phyloP scores from a whole-genome alignment of 2,888 invertebrate genomes.

The Dolichopus griseipennis region DNA sequence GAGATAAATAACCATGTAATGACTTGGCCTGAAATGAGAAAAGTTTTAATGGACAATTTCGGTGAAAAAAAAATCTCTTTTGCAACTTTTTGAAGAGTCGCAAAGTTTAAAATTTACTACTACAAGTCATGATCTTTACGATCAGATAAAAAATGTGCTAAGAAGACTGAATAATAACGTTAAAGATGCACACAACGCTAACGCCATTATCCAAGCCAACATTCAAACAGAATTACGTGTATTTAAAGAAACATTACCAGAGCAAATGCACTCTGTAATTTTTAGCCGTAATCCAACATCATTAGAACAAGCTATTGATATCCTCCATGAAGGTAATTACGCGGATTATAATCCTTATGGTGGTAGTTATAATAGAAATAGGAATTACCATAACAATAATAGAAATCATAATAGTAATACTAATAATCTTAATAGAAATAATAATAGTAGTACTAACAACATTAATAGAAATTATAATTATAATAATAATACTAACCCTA shows the following conservation, averaged over 20 bases:
- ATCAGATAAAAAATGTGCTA: not conserved
- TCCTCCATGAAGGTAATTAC: slow-evolving; percentile 12
- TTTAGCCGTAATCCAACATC: too few species aligned
- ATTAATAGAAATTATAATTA: too few species aligned
- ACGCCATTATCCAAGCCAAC: too few species aligned
- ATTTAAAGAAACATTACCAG: too few species aligned
- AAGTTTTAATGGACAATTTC: slow-evolving; percentile 12
- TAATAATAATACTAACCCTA: too few species aligned
- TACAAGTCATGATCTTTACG: not conserved
- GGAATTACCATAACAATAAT: not conserved
- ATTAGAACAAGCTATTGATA: too few species aligned
- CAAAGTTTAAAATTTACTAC: not conserved
- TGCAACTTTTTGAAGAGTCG: not conserved
- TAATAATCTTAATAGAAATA: too few species aligned
- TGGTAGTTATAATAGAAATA: not conserved
- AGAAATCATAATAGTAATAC: not conserved
- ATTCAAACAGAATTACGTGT: too few species aligned
- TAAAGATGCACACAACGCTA: slow-evolving; percentile 12
- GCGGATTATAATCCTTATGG: slow-evolving; percentile 12
- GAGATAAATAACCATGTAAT: slow-evolving; percentile 17
- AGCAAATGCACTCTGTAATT: too few species aligned
- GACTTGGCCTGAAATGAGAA: slow-evolving; percentile 15
- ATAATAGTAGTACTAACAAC: too few species aligned
- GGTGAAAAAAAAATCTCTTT: not conserved
- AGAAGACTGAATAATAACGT: slow-evolving; percentile 14